Base-by-base conservation (phyloP, 2,797 vertebrate genomes). In the Molothrus ater region DNA sequence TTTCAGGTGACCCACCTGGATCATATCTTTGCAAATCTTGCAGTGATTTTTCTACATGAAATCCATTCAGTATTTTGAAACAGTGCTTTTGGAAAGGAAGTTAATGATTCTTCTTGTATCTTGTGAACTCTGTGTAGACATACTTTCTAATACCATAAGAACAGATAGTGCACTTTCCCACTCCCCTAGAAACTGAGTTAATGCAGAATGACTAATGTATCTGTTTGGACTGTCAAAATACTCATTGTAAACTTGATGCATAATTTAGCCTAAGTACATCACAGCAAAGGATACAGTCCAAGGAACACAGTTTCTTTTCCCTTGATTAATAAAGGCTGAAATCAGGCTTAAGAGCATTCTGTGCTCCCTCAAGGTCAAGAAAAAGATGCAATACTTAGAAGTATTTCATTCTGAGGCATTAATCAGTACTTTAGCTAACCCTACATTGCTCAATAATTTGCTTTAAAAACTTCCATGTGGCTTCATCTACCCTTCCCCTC, bases 321-420 rank as follows among this genome's bases (percentile, higher is more conserved):
- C 80, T 80, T 93, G 90, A 84, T 91, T 94, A 95, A 88, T 85
- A 90, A 94, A 86, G 71, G 31, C 54, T 89, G 71, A 92, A 92
- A 73, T 82, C 56, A 66, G 74, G 32, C 68, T 66, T 73, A 85
- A 87, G 91, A 89, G 79, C 71, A 64, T 78, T 92, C 68, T 64
- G 20, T 82, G 56, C 17, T 87, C 84, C 43, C 71, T 92, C 61
- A 91, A 92, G 89, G 89, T 89, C 87, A 96, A 80, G 56, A 68
- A 92, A 86, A 90, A 93, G 84, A 87, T 80, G 56, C 31, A 92
- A 53, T 92, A 45, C 81, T 92, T 82, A 84, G 28, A 87, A 89
- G 57, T 64, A 21, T 40, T 64, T 93, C 38, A 45, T 68, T 86
- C 78, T 89, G 65, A 94, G 69, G 57, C 74, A 89, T 80, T 91